A percentile compares a stretch with the other conserved stretches of the same genome.
Conservation (phyloP, 2,888 invertebrate species). For the Exocentrus adspersus region DNA sequence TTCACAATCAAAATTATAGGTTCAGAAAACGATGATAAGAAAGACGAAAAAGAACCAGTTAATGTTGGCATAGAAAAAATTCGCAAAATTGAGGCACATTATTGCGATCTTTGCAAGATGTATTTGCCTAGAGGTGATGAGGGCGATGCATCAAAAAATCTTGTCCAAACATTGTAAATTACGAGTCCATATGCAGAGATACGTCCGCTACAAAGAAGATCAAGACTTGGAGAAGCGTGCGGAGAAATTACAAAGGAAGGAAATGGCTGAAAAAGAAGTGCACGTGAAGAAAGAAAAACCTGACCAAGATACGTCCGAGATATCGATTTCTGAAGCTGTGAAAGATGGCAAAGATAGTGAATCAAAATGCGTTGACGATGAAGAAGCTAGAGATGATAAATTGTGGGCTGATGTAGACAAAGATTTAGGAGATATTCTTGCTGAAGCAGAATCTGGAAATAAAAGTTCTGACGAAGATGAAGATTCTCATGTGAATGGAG, state of each 20-base stretch:
- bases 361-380: constrained; percentile 41
- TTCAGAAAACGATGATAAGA: constrained; percentile 57
- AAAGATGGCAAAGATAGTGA: constrained; percentile 31
- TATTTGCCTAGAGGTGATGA: constrained; percentile 73
- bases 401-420: constrained; percentile 86
- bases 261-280: constrained; percentile 64
- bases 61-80: constrained; percentile 82
- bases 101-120: constrained; percentile 82
- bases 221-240: constrained; percentile 77
- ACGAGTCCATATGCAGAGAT: constrained; percentile 79
- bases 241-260: constrained; percentile 73
- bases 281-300: constrained; percentile 60
- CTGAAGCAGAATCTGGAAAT: constrained; percentile 71
- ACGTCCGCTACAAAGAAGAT: constrained; percentile 81
- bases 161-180: constrained; percentile 73
- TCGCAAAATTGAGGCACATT: constrained; percentile 80
- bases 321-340: neutral
- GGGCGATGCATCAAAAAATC: constrained; percentile 45
- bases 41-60: constrained; percentile 70
- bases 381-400: constrained; percentile 69
- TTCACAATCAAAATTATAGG: constrained; percentile 11
- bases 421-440: constrained; percentile 79
- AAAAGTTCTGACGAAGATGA: constrained; percentile 76
- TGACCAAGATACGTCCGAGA: constrained; percentile 30
- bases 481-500: constrained; percentile 68